Conservation (phyloP, 2,113 vertebrate genomes). For the Myrmecobius fasciatus region DNA sequence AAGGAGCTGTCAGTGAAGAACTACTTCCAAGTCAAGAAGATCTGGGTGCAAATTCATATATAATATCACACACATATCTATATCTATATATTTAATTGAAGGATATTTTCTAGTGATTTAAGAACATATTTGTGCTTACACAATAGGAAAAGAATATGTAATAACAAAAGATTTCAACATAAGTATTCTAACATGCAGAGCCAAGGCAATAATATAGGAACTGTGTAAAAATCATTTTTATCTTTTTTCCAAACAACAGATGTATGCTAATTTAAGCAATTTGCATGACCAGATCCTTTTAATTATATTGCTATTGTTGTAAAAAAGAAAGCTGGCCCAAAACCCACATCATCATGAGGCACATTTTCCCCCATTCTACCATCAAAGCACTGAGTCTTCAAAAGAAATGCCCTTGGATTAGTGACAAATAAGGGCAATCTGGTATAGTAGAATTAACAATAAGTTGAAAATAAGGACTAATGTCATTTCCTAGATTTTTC, state of each 20-base stretch:
- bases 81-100: neutral
- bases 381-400: no score
- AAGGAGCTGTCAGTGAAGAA: neutral
- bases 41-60: neutral
- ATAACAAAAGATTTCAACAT: constrained; percentile 50
- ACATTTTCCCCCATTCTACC: neutral
- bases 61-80: no score
- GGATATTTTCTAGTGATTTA: neutral
- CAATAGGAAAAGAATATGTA: constrained; percentile 3
- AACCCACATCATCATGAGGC: neutral
- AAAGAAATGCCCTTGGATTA: neutral
- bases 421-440: neutral
- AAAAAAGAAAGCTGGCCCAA: constrained; percentile 43
- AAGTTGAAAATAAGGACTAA: neutral
- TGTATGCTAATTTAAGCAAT: constrained; percentile 67
- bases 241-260: constrained; percentile 66
- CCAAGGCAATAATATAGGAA: constrained; percentile 59
- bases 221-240: constrained; percentile 35
- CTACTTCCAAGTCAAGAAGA: no score
- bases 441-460: neutral
- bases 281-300: constrained; percentile 70
- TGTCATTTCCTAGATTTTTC: neutral
- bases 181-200: constrained; percentile 34
- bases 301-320: constrained; percentile 60
- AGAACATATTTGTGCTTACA: neutral